Evolutionary conservation across 2,888 invertebrate species (phyloP).

Genomic region (Bellardia bayeri): DNA sequence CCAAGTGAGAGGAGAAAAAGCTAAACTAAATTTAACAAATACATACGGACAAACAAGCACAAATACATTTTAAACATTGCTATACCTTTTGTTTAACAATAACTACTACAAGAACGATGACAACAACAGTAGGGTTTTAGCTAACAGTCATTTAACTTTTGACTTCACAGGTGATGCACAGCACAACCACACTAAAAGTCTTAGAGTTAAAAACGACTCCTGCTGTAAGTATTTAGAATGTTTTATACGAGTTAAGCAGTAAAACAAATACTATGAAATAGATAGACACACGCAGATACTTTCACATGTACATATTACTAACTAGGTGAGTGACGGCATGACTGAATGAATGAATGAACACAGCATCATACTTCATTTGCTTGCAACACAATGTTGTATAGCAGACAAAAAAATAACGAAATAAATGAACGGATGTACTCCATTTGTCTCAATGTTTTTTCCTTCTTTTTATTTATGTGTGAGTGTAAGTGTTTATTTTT

Average conservation of each 20-base stretch:
- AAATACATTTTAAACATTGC: conserved; percentile 61
- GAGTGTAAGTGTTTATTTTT: conserved; percentile 42
- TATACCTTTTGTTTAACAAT: conserved; percentile 40
- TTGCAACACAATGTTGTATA: conserved; percentile 39
- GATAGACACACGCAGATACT: conserved; percentile 20
- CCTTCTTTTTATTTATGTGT: conserved; percentile 15
- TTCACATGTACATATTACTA: conserved; percentile 13
- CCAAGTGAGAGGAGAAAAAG: neutral
- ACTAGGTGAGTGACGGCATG: conserved; percentile 37
- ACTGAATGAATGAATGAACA: conserved; percentile 24
- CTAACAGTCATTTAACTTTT: conserved; percentile 73
- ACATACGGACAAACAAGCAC: conserved; percentile 16
- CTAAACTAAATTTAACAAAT: conserved; percentile 3
- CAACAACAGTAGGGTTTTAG: conserved; percentile 40
- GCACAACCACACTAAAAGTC: neutral
- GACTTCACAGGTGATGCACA: conserved; percentile 76
- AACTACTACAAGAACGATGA: neutral
- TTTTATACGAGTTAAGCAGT: conserved; percentile 28
- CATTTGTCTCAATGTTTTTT: conserved; percentile 43
- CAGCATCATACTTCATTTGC: conserved; percentile 45
- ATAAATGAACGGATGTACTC: conserved; percentile 25
- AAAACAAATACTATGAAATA: conserved; percentile 45
- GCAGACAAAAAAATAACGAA: neutral
- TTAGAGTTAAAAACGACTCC: neutral
- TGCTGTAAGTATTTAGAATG: conserved; percentile 39